Evolutionary conservation across 2,888 invertebrate genomes (phyloP).

Genomic region (Netelia inedita): DNA sequence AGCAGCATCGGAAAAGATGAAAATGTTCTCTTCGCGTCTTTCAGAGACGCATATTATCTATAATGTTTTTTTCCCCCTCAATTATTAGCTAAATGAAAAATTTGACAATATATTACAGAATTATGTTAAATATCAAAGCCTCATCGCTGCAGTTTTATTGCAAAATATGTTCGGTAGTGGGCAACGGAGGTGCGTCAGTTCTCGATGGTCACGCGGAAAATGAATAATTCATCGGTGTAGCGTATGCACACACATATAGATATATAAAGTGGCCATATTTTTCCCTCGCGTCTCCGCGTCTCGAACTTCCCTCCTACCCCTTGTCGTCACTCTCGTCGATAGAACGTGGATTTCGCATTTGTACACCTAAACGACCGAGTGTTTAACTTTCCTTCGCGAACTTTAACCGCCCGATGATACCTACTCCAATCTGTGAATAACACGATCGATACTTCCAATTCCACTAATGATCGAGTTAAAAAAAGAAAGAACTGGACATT

Average conservation of each 20-base stretch:
- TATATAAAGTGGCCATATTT: background rate
- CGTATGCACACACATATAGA: background rate
- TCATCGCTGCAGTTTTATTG: background rate
- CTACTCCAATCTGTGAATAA: background rate
- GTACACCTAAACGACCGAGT: background rate
- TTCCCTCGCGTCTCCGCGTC: background rate
- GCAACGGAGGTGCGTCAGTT: slow-evolving; percentile 3
- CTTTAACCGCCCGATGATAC: background rate
- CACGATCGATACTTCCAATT: slow-evolving; percentile 1
- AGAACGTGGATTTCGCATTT: background rate
- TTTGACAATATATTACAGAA: background rate
- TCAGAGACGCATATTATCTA: background rate
- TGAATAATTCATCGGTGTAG: slow-evolving; percentile 16
- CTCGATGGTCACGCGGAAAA: slow-evolving; percentile 18
- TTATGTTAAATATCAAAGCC: background rate
- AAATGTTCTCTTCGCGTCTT: no score
- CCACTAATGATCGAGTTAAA: no score
- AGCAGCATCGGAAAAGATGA: background rate
- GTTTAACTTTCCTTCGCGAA: background rate
- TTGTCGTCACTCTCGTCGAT: background rate
- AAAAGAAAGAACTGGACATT: no score
- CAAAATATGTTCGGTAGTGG: background rate
- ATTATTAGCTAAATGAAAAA: no score
- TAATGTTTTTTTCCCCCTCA: background rate
- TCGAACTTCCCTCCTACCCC: background rate